Conservation (phyloP, 2,888 invertebrate genomes). For the Lasioglossum villosulum region DNA sequence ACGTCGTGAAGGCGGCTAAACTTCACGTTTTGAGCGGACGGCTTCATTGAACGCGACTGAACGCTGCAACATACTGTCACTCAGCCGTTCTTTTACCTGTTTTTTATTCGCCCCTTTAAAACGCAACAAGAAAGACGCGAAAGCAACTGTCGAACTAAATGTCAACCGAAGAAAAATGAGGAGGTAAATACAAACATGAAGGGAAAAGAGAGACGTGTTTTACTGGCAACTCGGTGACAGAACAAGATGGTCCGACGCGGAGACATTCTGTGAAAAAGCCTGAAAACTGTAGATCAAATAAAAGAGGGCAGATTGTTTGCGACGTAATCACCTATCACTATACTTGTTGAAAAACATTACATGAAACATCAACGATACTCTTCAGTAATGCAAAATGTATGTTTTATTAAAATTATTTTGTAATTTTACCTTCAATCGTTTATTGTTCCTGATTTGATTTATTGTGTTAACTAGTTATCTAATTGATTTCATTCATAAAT, state of each 20-base stretch:
- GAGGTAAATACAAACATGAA: not conserved
- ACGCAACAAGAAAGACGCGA: not conserved
- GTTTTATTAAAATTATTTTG: too few species aligned
- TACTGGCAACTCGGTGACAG: not conserved
- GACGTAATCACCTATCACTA: not conserved
- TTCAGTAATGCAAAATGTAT: too few species aligned
- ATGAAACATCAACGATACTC: not conserved
- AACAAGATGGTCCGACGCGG: not conserved
- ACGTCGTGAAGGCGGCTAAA: not conserved
- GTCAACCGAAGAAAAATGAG: not conserved
- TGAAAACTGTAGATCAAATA: not conserved
- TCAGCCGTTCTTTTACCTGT: not conserved
- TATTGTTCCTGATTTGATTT: not conserved
- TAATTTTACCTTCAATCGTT: too few species aligned
- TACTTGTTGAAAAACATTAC: not conserved
- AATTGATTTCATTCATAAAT: too few species aligned
- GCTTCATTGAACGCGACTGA: not conserved
- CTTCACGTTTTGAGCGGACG: not conserved
- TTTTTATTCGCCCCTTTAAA: not conserved
- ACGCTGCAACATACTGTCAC: not conserved
- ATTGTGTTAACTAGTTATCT: not conserved
- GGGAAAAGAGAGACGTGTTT: not conserved
- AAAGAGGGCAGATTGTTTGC: not conserved
- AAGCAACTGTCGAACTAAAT: not conserved
- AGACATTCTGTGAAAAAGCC: not conserved